A percentile compares a stretch with the other conserved stretches of the same genome.
Conservation (phyloP, 1,140 invertebrate genomes). For the Battus philenor region DNA sequence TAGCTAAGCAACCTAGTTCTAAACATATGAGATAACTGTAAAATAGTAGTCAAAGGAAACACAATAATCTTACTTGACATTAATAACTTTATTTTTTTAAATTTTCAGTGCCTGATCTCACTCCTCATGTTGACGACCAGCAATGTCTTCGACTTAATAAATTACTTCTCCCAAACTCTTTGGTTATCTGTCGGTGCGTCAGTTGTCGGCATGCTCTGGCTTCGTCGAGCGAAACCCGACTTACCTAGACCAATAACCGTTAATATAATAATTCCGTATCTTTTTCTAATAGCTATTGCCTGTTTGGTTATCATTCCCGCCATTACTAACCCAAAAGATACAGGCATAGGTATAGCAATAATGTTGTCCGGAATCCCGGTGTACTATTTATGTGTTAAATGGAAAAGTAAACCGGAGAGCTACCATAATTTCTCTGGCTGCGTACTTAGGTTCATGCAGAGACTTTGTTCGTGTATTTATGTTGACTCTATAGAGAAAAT, state of each 20-base stretch:
- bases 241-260: conserved; percentile 89
- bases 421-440: conserved; percentile 57
- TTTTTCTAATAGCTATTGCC: conserved; percentile 89
- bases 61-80: background rate
- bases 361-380: conserved; percentile 93
- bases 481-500: conserved; percentile 64
- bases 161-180: conserved; percentile 87
- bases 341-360: conserved; percentile 89
- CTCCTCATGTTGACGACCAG: conserved; percentile 83
- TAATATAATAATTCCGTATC: conserved; percentile 85
- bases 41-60: too few species aligned
- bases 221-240: conserved; percentile 84
- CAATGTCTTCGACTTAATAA: conserved; percentile 84
- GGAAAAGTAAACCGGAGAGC: conserved; percentile 84
- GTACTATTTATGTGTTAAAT: conserved; percentile 91
- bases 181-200: conserved; percentile 87
- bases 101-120: conserved; percentile 82
- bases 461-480: conserved; percentile 67
- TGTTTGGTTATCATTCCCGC: conserved; percentile 91
- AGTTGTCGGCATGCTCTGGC: conserved; percentile 86
- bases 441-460: conserved; percentile 70
- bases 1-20: too few species aligned
- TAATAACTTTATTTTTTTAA: conserved; percentile 21
- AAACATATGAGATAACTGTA: too few species aligned
- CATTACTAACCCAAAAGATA: conserved; percentile 85